These are phyloP conservation scores for Dermatemys mawii DNA, from an alignment of 2,113 vertebrate species.

Conservation along the genomic window DNA sequence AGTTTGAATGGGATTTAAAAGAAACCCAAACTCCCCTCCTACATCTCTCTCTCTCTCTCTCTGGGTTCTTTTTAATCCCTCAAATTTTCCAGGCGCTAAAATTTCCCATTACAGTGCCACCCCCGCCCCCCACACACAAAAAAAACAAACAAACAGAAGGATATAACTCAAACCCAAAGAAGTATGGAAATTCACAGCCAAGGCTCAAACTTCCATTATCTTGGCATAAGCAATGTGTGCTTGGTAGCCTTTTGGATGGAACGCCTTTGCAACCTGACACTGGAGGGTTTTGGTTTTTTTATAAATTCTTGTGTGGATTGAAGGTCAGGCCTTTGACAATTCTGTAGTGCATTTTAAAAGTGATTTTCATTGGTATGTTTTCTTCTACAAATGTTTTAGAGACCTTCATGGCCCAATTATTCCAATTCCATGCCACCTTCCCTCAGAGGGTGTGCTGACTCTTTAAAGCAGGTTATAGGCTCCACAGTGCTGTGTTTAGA, in stretches of 20 bases:
- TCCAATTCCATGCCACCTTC: neutral
- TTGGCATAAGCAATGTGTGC: slow-evolving; percentile 53
- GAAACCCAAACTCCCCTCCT: slow-evolving; percentile 37
- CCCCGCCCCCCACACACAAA: neutral
- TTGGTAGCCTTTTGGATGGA: slow-evolving; percentile 37
- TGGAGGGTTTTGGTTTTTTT: neutral
- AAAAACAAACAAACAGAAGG: neutral
- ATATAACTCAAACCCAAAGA: slow-evolving; percentile 57
- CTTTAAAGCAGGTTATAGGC: neutral
- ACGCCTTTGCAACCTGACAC: neutral
- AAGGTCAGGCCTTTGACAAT: neutral
- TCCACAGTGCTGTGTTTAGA: neutral
- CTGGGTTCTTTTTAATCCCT: slow-evolving; percentile 11
- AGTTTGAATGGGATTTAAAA: slow-evolving; percentile 47
- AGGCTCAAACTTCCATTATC: slow-evolving; percentile 34
- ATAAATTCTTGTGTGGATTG: neutral
- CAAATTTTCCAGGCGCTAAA: slow-evolving; percentile 58
- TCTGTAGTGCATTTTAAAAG: neutral
- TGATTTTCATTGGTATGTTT: neutral
- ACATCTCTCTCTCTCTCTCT: neutral
- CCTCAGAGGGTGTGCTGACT: neutral
- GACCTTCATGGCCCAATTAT: neutral
- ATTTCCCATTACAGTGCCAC: slow-evolving; percentile 18
- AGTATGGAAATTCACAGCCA: slow-evolving; percentile 55
- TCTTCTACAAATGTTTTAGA: neutral